Conservation (phyloP, 53 echinoderm and acorn worm genomes). For the Stichopus horrens region DNA sequence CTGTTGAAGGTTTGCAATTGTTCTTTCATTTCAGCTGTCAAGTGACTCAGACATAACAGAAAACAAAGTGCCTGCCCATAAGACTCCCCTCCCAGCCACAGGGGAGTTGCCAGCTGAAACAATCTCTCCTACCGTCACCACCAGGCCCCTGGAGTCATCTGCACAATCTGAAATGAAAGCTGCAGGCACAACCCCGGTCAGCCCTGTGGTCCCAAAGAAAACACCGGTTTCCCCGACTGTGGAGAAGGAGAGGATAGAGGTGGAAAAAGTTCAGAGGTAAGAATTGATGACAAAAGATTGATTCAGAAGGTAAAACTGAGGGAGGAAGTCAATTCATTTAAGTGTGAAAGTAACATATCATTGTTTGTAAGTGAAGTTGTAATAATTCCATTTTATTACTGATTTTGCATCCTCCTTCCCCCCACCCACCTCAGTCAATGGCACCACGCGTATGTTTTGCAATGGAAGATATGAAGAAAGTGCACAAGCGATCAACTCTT, state of each 20-base stretch:
- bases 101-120: background rate
- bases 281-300: background rate
- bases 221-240: background rate
- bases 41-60: background rate
- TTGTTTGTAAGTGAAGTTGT: too few relatives aligned
- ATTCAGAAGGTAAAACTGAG: background rate
- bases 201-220: slow-evolving; percentile 16
- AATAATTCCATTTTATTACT: too few relatives aligned
- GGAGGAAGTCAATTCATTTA: background rate
- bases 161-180: slow-evolving; percentile 21
- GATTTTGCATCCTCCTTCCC: too few relatives aligned
- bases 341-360: too few relatives aligned
- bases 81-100: background rate
- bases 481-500: too few relatives aligned
- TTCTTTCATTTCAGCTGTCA: background rate
- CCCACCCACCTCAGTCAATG: too few relatives aligned
- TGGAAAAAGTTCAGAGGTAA: slow-evolving; percentile 19
- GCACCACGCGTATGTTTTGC: too few relatives aligned
- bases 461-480: too few relatives aligned
- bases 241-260: slow-evolving; percentile 6
- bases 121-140: background rate
- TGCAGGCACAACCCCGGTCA: slow-evolving; percentile 1
- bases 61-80: slow-evolving; percentile 46
- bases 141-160: background rate
- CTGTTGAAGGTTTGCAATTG: too few relatives aligned